Base-by-base conservation (phyloP, 1,140 invertebrate genomes). In the Drosophila oshimai region DNA sequence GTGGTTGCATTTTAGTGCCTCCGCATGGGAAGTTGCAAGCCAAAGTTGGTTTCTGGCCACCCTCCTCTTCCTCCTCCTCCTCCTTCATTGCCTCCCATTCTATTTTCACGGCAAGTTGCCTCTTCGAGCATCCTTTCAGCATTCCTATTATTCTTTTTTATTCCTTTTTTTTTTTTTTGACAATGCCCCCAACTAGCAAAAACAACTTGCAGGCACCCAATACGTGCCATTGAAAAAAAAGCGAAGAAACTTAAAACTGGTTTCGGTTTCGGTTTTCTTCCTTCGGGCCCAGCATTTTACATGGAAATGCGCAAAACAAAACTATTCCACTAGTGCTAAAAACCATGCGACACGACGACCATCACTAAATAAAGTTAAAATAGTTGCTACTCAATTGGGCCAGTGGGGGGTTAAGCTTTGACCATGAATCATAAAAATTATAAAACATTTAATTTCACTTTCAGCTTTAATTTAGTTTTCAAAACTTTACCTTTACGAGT, bases 191-290 rank as follows among this genome's bases (percentile, higher is more conserved):
- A 18, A 47, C 28, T 47, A 64, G 51, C 64, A 65, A 75, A 50
- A 77, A 62, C 65, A 49, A 58, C 57, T 65, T 10, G 49, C 53
- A 71, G 58, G 50, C 51, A 65, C 20, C 49, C 57, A 71, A 69
- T 61, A 83, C 60, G 78, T 79, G 70, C 80, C 80, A 86, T 83
- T 86, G 79, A 86, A 83, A 84, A 55, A 70, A 76, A 53, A 45
- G 64, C n/a, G n/a, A 65, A 74, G 60, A 78, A 60, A 39, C 57
- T 68, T 36, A 61, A 58, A 84, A 86, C 80, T 86, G 80, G 80
- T 86, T 86, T 86, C 51, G 31, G 60, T 72, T 79, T 79, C 62
- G 62, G 68, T 72, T 81, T 61, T 53, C 75, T 64, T 72, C 61
- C 49, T 39, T 26, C 12, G 10, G 37, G 31, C 24, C 50, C 33